A percentile compares a stretch with the other conserved stretches of the same genome.
Evolutionary conservation across 2,113 vertebrate species (phyloP).

Genomic region (Papio anubis): DNA sequence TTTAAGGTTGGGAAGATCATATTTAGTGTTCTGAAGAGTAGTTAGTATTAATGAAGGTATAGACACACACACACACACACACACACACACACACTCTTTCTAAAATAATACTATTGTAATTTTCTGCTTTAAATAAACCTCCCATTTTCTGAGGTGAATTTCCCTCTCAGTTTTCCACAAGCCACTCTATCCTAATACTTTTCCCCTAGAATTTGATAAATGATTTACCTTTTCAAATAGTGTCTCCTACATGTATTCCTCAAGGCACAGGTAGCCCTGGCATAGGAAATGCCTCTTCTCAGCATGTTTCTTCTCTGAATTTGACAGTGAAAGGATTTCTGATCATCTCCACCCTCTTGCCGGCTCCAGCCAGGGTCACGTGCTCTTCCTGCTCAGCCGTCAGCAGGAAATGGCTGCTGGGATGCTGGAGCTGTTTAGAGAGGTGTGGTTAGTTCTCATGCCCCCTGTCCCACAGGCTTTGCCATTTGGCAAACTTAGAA

Average conservation of each 20-base stretch:
- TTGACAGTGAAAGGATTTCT: neutral
- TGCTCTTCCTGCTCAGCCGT: neutral
- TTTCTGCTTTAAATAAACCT: neutral
- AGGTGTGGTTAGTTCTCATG: neutral
- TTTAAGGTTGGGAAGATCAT: slow-evolving; percentile 19
- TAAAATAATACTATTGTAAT: neutral
- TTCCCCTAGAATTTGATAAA: neutral
- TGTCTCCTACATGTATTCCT: neutral
- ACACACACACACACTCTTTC: neutral
- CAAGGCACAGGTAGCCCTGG: neutral
- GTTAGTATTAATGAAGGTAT: neutral
- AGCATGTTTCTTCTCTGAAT: neutral
- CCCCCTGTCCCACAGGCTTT: neutral
- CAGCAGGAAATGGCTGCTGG: neutral
- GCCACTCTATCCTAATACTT: neutral
- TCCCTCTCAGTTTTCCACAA: neutral
- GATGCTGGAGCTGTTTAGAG: neutral
- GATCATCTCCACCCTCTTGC: neutral
- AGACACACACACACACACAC: neutral
- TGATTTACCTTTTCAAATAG: neutral
- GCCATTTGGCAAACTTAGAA: neutral
- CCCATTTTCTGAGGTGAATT: neutral
- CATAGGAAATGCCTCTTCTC: neutral
- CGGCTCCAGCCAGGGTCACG: neutral
- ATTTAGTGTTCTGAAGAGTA: neutral